Evolutionary conservation across 2,797 vertebrate genomes (phyloP).

Genomic region (Protosalanx chinensis): DNA sequence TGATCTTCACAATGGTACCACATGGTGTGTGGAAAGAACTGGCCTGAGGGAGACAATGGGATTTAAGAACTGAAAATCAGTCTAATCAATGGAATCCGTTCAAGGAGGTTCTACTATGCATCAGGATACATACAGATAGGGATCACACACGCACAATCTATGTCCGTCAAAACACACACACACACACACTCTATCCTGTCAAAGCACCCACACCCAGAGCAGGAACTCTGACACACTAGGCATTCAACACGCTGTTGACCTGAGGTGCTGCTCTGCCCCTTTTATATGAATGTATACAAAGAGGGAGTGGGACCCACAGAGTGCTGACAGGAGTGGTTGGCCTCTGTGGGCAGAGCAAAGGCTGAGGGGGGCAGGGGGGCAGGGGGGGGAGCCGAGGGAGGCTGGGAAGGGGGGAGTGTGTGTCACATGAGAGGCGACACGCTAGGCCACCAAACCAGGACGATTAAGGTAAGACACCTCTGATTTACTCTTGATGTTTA

Average conservation of each 20-base stretch:
- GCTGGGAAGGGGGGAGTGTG: not conserved
- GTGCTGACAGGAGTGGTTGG: constrained; percentile 68
- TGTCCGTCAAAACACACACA: not conserved
- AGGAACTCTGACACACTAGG: constrained; percentile 13
- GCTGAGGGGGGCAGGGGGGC: constrained; percentile 15
- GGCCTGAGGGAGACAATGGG: no score
- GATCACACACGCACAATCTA: not conserved
- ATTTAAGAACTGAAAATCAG: no score
- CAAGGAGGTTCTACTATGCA: not conserved
- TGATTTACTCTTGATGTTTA: constrained; percentile 16
- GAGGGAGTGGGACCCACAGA: constrained; percentile 52
- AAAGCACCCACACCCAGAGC: not conserved
- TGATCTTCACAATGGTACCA: no score
- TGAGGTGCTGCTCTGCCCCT: constrained; percentile 43
- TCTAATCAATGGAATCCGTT: no score
- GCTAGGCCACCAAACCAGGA: constrained; percentile 35
- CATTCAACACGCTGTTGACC: constrained; percentile 49
- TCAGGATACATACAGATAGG: not conserved
- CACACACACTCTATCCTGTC: not conserved
- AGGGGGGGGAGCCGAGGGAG: not conserved
- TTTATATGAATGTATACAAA: constrained; percentile 57
- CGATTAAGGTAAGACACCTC: constrained; percentile 60
- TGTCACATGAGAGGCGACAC: constrained; percentile 48
- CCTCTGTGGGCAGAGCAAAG: constrained; percentile 44
- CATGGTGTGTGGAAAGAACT: no score